Conservation (phyloP, 1,140 invertebrate species). For the Linepithema humile region DNA sequence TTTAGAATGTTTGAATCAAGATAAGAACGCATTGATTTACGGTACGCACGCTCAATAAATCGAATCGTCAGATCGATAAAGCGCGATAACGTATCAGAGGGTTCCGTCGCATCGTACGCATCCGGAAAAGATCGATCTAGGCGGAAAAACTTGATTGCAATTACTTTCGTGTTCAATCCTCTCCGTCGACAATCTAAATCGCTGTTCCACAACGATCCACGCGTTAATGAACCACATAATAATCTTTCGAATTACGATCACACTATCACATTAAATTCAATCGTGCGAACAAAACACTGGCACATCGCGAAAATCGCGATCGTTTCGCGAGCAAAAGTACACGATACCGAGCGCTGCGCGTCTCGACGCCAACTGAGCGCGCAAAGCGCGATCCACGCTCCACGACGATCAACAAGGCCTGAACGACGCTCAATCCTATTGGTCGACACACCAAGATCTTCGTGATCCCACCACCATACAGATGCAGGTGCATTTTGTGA, state of each 20-base stretch:
- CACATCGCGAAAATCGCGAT: neutral
- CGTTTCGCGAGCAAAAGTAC: neutral
- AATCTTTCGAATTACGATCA: neutral
- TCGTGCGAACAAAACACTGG: conserved; percentile 12
- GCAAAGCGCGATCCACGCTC: neutral
- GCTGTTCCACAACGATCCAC: neutral
- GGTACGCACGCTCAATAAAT: neutral
- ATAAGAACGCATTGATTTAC: neutral
- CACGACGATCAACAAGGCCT: conserved; percentile 1
- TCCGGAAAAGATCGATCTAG: neutral
- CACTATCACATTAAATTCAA: neutral
- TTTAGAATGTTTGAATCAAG: neutral
- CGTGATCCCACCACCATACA: conserved; percentile 20
- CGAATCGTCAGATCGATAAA: neutral
- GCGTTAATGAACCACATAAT: neutral
- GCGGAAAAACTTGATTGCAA: neutral
- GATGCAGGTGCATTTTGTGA: conserved; percentile 1
- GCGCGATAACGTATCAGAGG: conserved; percentile 47
- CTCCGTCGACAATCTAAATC: neutral
- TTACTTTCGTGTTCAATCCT: conserved; percentile 30
- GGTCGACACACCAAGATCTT: neutral
- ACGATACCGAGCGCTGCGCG: conserved; percentile 41
- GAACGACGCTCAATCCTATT: conserved; percentile 40
- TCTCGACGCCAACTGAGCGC: conserved; percentile 63
- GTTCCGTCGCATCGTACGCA: neutral